A percentile compares a stretch with the other conserved stretches of the same genome.
These are phyloP conservation scores for Aphidius colemani DNA, from an alignment of 2,888 invertebrate species.

Conservation along the genomic window DNA sequence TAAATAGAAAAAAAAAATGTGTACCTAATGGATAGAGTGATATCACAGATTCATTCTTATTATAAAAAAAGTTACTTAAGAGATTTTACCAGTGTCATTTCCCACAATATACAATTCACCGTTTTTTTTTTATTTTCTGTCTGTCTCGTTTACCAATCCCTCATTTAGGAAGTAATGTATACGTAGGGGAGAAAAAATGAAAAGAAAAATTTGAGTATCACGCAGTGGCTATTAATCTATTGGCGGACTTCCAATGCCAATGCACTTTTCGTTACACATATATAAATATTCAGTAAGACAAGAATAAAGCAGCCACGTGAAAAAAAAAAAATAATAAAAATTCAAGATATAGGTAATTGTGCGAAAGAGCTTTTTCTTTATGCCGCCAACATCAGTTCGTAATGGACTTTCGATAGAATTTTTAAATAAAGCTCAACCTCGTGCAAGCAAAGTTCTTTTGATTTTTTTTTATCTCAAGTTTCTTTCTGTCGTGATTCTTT, in stretches of 20 bases:
- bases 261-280: constrained; percentile 43
- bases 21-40: constrained; percentile 15
- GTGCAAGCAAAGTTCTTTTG: too few species aligned
- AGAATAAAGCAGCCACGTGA: constrained; percentile 5
- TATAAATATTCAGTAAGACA: constrained; percentile 48
- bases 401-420: too few species aligned
- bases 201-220: constrained; percentile 55
- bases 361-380: constrained; percentile 40
- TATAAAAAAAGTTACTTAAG: constrained; percentile 44
- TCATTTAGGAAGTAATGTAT: constrained; percentile 16
- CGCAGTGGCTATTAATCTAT: constrained; percentile 57
- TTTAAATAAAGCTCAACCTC: too few species aligned
- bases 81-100: constrained; percentile 54
- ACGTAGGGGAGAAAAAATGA: constrained; percentile 2
- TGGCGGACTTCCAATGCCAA: constrained; percentile 55
- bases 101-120: constrained; percentile 53
- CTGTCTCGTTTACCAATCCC: constrained; percentile 10
- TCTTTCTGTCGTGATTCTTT: too few species aligned
- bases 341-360: constrained; percentile 40
- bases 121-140: not conserved
- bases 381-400: not conserved
- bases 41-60: constrained; percentile 27
- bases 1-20: constrained; percentile 5
- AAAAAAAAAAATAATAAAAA: too few species aligned
- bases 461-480: too few species aligned